phyloP scores from a whole-genome alignment of 2,113 vertebrate genomes.

The Potamarius usumacintae region DNA sequence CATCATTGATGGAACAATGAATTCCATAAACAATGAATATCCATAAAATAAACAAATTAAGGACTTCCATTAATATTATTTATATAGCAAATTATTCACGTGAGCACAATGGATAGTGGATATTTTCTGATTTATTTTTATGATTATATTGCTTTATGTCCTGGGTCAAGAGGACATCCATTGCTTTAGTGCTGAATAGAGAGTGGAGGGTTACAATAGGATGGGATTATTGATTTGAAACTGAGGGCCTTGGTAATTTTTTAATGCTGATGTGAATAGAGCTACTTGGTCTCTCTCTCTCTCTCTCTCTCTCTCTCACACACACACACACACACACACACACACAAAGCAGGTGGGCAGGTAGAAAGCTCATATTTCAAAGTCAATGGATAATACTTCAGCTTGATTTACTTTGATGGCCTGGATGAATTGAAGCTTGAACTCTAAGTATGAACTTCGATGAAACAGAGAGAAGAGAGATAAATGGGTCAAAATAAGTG shows the following conservation, averaged over 20 bases:
- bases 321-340: conserved; percentile 19
- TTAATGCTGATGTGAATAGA: not conserved
- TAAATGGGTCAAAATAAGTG: conserved; percentile 6
- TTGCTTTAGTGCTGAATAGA: not conserved
- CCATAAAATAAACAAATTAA: too few relatives aligned
- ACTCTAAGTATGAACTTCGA: not conserved
- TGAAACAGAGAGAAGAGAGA: not conserved
- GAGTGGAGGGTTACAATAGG: not conserved
- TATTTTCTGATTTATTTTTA: not conserved
- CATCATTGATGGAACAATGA: too few relatives aligned
- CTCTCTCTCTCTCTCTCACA: not conserved
- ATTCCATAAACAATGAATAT: too few relatives aligned
- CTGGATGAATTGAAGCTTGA: conserved; percentile 56
- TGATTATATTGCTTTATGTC: conserved; percentile 6
- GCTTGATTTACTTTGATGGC: conserved; percentile 54
- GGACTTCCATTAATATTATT: conserved; percentile 7
- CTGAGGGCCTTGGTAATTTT: not conserved
- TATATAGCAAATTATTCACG: not conserved
- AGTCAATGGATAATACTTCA: conserved; percentile 55
- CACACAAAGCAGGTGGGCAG: not conserved
- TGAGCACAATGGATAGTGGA: not conserved
- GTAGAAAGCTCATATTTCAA: conserved; percentile 61
- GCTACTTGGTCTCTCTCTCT: not conserved
- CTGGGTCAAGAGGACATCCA: not conserved
- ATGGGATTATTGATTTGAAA: not conserved